Base-by-base conservation (phyloP, 2,888 invertebrate genomes). In the Nymphalis polychloros region DNA sequence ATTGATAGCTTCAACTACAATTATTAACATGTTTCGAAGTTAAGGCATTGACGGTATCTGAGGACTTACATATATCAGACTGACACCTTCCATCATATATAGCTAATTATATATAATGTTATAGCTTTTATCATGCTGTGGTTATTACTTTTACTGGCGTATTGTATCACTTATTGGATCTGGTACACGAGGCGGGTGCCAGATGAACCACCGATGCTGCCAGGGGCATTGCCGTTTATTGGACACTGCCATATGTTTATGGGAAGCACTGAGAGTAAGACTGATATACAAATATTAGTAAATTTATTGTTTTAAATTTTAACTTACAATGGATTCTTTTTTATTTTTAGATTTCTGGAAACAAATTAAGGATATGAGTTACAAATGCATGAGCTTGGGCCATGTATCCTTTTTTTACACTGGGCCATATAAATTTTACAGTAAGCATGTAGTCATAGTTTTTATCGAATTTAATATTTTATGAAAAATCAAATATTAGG, bases 211-310 rank as follows among this genome's bases (percentile, higher is more conserved):
- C 70, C 82, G 57, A 5, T 75, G 31, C 74, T 75, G 31, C 81
- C 81, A 7, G 81, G 83, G 0, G 52, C 70, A 0, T 46, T 79
- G 52, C 84, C 83, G 0, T 67, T 83, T 0, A 76, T 84, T 27
- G 84, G 84, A 2, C 83, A 84, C 23, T 76, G 77, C 0, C 76
- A 81, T 67, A 53, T 79, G 27, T 68, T 83, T n/a, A 53, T 78
- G 16, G 81, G 79, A n/a, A 76, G 77, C 41, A 76, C 76, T 17
- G 70, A 72, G 62, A 75, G 84, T 84, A 73, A 78, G 80, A 41
- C 41, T 46, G 13, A 57, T 8, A 41, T 63, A 23, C 6, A 48
- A 6, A 1, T 31, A 31, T 31, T 31, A 31, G 27, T 67, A n/a
- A n/a, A n/a, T n/a, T n/a, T 41, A 10, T 41, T 41, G 1, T 41